Percentiles rank a stretch among this genome's conserved stretches.
Conservation (phyloP, 2,888 invertebrate species). For the Agriopis leucophaearia region DNA sequence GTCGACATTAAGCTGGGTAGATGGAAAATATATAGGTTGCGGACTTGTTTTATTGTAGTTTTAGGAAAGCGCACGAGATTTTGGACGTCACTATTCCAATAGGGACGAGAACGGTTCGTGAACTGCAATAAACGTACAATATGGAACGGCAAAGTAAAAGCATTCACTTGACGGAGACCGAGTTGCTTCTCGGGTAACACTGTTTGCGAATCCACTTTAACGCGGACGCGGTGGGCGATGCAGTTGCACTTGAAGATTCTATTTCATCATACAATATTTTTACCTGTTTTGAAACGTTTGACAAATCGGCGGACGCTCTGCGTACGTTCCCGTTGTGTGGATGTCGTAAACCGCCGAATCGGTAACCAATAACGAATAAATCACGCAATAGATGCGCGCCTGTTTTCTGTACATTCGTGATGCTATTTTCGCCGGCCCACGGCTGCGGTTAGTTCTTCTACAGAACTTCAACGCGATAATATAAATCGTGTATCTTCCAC, state of each 20-base stretch:
- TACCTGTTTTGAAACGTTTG: constrained; percentile 55
- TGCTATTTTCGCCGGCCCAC: constrained; percentile 75
- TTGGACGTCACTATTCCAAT: constrained; percentile 31
- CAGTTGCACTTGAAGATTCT: constrained; percentile 49
- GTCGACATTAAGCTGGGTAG: constrained; percentile 35
- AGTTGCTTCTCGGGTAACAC: constrained; percentile 58
- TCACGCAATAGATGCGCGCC: constrained; percentile 77
- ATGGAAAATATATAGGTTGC: constrained; percentile 27
- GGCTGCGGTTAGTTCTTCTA: constrained; percentile 67
- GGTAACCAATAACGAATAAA: constrained; percentile 79
- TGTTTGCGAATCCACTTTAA: constrained; percentile 60
- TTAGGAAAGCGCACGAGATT: constrained; percentile 25
- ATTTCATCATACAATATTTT: constrained; percentile 49
- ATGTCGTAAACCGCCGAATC: constrained; percentile 75
- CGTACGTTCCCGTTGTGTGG: constrained; percentile 54
- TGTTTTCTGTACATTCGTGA: constrained; percentile 82
- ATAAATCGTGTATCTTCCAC: constrained; percentile 43
- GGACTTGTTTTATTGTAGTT: constrained; percentile 31
- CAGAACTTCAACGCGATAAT: constrained; percentile 67
- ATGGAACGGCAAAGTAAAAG: constrained; percentile 49
- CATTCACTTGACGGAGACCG: constrained; percentile 54
- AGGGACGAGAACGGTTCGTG: constrained; percentile 35
- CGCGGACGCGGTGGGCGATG: constrained; percentile 49
- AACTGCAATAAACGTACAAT: constrained; percentile 47
- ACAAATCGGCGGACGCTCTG: constrained; percentile 56